These are phyloP conservation scores for Drosophila watanabei DNA, from an alignment of 1,140 invertebrate genomes.

Conservation along the genomic window DNA sequence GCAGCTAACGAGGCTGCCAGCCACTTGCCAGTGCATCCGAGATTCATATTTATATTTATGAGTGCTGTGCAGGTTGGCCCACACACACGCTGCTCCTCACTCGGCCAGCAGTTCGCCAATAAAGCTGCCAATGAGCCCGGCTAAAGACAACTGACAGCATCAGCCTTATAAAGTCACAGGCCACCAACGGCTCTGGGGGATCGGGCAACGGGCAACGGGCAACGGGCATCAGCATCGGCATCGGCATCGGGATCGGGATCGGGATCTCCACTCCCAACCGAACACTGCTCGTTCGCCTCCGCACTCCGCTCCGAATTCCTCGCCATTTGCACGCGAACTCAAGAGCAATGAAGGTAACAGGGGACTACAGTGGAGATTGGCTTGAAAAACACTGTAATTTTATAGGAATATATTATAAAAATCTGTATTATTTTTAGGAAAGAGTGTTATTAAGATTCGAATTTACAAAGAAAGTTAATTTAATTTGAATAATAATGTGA, in stretches of 20 bases:
- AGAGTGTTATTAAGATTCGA: not conserved
- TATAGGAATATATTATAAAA: not conserved
- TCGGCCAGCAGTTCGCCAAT: constrained; percentile 44
- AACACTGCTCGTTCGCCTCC: constrained; percentile 18
- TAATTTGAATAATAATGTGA: too few species aligned
- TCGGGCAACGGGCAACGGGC: constrained; percentile 2
- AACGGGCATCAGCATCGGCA: not conserved
- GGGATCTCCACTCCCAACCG: constrained; percentile 30
- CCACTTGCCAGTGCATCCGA: constrained; percentile 62
- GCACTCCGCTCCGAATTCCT: constrained; percentile 57
- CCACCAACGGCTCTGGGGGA: constrained; percentile 51
- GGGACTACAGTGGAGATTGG: constrained; percentile 24
- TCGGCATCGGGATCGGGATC: constrained; percentile 24
- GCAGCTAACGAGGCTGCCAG: constrained; percentile 60
- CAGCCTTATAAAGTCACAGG: constrained; percentile 77
- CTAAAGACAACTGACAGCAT: constrained; percentile 76
- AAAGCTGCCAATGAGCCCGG: constrained; percentile 77
- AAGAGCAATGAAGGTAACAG: constrained; percentile 12
- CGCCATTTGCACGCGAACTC: constrained; percentile 72
- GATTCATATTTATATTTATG: constrained; percentile 82
- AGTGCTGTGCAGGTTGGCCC: constrained; percentile 68
- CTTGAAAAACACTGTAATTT: not conserved
- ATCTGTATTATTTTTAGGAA: not conserved
- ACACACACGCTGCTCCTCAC: constrained; percentile 45
- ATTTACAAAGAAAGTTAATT: too few species aligned